Conservation (phyloP, 2,888 invertebrate genomes). For the Drosophila ustulata region DNA sequence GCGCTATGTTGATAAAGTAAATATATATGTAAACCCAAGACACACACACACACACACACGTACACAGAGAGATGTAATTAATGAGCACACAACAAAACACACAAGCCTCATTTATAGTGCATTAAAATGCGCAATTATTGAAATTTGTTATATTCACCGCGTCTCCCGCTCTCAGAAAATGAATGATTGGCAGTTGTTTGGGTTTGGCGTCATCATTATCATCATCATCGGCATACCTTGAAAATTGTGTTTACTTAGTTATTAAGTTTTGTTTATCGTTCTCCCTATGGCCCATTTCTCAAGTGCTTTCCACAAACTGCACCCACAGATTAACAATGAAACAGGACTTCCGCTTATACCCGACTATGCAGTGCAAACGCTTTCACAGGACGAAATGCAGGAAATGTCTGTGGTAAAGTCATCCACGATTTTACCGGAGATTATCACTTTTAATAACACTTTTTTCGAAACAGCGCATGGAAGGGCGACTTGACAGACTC, state of each 20-base stretch:
- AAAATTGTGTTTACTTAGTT: slow-evolving; percentile 33
- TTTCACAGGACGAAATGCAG: slow-evolving; percentile 84
- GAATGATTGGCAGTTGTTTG: slow-evolving; percentile 62
- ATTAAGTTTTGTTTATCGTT: slow-evolving; percentile 36
- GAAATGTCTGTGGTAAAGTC: slow-evolving; percentile 71
- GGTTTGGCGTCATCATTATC: slow-evolving; percentile 37
- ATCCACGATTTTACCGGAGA: not conserved
- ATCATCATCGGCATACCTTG: slow-evolving; percentile 7
- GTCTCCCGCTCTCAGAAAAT: not conserved
- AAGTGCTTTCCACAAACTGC: slow-evolving; percentile 9
- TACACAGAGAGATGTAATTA: slow-evolving; percentile 35
- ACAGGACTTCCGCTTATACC: slow-evolving; percentile 84
- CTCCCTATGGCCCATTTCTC: slow-evolving; percentile 14
- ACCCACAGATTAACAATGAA: slow-evolving; percentile 83
- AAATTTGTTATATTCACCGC: slow-evolving; percentile 24
- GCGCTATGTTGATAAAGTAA: slow-evolving; percentile 85
- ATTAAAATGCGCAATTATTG: slow-evolving; percentile 34
- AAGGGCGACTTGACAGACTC: slow-evolving; percentile 83
- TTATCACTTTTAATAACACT: not conserved
- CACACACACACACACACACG: slow-evolving; percentile 14
- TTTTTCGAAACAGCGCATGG: slow-evolving; percentile 82
- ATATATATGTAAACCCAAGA: slow-evolving; percentile 58
- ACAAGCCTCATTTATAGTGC: slow-evolving; percentile 51
- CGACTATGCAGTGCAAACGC: slow-evolving; percentile 83
- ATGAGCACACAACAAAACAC: slow-evolving; percentile 48